These are phyloP conservation scores for Bombus polaris DNA, from an alignment of 1,140 invertebrate species.

Conservation along the genomic window DNA sequence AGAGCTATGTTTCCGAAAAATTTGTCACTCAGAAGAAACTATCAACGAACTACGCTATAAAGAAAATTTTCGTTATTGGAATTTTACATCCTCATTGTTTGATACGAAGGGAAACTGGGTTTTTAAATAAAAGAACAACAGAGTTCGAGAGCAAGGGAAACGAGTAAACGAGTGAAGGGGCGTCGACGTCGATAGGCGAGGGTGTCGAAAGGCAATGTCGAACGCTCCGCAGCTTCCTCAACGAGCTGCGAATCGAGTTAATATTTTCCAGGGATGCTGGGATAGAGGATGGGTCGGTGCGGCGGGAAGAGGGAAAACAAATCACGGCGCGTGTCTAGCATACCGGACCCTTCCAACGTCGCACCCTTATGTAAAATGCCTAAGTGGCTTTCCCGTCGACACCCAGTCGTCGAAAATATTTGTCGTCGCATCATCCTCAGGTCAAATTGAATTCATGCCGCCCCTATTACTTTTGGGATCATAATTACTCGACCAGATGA, in stretches of 20 bases:
- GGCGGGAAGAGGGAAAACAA: slow-evolving; percentile 75
- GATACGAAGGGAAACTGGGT: not conserved
- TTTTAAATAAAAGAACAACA: not conserved
- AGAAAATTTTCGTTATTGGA: not conserved
- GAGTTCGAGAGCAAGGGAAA: not conserved
- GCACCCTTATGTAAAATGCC: slow-evolving; percentile 80
- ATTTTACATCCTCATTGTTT: not conserved
- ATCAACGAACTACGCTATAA: no score
- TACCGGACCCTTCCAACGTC: slow-evolving; percentile 78
- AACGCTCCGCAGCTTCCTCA: slow-evolving; percentile 50
- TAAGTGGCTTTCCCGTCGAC: slow-evolving; percentile 71
- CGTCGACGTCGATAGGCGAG: slow-evolving; percentile 7
- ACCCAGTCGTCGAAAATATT: slow-evolving; percentile 75
- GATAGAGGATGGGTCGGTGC: slow-evolving; percentile 40
- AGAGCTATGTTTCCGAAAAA: no score
- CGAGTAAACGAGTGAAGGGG: not conserved
- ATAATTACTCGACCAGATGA: slow-evolving; percentile 34
- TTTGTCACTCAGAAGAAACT: no score
- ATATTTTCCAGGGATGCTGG: slow-evolving; percentile 64
- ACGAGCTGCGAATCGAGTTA: slow-evolving; percentile 66
- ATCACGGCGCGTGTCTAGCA: slow-evolving; percentile 80
- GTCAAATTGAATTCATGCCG: slow-evolving; percentile 70
- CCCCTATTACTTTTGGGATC: slow-evolving; percentile 41
- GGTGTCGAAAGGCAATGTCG: slow-evolving; percentile 20
- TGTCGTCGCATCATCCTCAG: slow-evolving; percentile 71